Percentiles rank a stretch among this genome's conserved stretches.
phyloP scores from a whole-genome alignment of 2,113 vertebrate species.

The Amblyornis subalaris region DNA sequence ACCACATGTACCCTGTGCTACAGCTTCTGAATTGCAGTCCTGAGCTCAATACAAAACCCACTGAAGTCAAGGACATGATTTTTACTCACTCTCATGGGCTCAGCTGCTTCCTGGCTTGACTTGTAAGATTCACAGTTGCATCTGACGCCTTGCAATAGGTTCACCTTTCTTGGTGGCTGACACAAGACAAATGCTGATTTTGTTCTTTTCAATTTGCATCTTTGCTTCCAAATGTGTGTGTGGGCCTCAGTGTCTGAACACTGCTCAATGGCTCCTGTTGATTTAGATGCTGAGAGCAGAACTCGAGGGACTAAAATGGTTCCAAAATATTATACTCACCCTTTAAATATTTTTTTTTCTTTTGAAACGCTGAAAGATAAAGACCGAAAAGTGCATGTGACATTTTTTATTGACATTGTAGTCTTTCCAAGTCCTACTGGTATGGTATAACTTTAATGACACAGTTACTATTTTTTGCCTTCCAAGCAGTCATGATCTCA shows the following conservation, averaged over 20 bases:
- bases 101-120: not conserved
- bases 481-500: constrained; percentile 6
- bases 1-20: rapidly evolving
- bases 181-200: not conserved
- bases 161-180: not conserved
- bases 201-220: not conserved
- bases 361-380: not conserved
- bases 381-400: not conserved
- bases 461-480: constrained; percentile 21
- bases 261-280: not conserved
- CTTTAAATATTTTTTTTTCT: not conserved
- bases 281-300: not conserved
- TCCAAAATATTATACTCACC: not conserved
- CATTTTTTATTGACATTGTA: not conserved
- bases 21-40: not conserved
- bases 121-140: not conserved
- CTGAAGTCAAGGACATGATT: rapidly evolving
- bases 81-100: not conserved
- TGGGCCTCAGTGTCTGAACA: rapidly evolving
- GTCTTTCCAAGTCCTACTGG: not conserved
- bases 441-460: not conserved
- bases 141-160: not conserved
- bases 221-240: not conserved
- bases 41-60: not conserved
- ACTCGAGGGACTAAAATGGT: not conserved